Base-by-base conservation (phyloP, 37 sponge, comb jelly and placozoan species). In the Aplysina aerophoba region DNA sequence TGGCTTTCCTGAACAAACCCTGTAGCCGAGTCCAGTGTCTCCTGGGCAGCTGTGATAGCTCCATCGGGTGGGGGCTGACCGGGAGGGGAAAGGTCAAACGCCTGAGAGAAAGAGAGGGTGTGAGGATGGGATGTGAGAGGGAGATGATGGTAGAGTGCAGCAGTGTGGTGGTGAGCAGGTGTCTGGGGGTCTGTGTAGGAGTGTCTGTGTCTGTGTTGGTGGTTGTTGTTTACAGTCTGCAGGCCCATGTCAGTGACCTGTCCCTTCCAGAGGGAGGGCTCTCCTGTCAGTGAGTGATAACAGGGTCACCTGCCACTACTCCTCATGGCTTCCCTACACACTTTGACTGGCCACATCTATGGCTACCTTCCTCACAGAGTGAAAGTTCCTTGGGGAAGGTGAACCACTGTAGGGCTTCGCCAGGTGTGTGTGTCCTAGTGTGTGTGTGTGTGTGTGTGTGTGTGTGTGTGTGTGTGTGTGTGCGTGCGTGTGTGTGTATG, bases 181-280 rank as follows among this genome's bases (percentile, higher is more conserved):
- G 66, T 78, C 25, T 78, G 79, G 39, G 79, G 39, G 79, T 78
- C 55, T 44, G 54, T 78, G 79, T 78, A n/a, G 39, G 79, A n/a
- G n/a, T n/a, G n/a, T n/a, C n/a, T n/a, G n/a, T n/a, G n/a, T 6
- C 12, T 64, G 6, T 4, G 6, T 5, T 64, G 14, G 6, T 15
- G 66, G 13, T 4, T 64, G 66, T 64, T 4, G 6, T 6, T 15
- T 30, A 64, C 66, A 30, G 66, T n/a, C n/a, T n/a, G n/a, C n/a
- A n/a, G n/a, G n/a, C 8, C 50, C 50, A 3, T 44, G 6, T 8
- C 50, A 44, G 50, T 44, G 50, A 44, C 50, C 50, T 44, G 50
- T 44, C 50, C 8, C 50, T 8, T 44, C 50, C 8, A 44, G 8
- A 8, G 50, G 50, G 50, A 44, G 8, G 8, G 50, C 6, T 44